Percentiles rank a stretch among this genome's conserved stretches.
Conservation (phyloP, 2,797 vertebrate genomes). For the Silurus aristotelis region DNA sequence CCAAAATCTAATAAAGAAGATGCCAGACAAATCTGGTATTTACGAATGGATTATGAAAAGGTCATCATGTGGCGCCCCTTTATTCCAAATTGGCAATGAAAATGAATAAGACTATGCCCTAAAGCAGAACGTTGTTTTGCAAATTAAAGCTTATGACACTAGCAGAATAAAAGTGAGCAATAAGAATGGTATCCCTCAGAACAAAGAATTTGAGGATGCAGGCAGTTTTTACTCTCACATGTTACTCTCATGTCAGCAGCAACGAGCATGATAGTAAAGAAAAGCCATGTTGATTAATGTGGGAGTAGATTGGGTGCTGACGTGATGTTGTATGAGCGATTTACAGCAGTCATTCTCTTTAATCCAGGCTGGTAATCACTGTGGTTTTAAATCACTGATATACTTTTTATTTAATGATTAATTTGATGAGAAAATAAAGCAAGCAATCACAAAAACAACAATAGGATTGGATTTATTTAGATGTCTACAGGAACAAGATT, state of each 20-base stretch:
- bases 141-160: not conserved
- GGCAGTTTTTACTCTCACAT: not conserved
- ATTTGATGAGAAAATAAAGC: no score
- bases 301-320: not conserved
- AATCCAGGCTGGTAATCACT: not conserved
- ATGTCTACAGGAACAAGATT: not conserved
- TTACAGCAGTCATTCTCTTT: not conserved
- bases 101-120: not conserved
- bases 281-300: not conserved
- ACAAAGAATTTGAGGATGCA: not conserved
- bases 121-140: not conserved
- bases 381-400: not conserved
- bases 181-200: not conserved
- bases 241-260: not conserved
- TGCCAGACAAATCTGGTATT: not conserved
- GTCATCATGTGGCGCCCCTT: not conserved
- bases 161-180: not conserved
- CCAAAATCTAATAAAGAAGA: conserved; percentile 69
- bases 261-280: not conserved
- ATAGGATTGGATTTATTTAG: not conserved
- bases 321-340: not conserved
- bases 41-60: not conserved
- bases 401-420: not conserved
- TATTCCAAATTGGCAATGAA: not conserved
- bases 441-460: not conserved